phyloP scores from a whole-genome alignment of 2,888 invertebrate species.

The Hypomecis atomaria region DNA sequence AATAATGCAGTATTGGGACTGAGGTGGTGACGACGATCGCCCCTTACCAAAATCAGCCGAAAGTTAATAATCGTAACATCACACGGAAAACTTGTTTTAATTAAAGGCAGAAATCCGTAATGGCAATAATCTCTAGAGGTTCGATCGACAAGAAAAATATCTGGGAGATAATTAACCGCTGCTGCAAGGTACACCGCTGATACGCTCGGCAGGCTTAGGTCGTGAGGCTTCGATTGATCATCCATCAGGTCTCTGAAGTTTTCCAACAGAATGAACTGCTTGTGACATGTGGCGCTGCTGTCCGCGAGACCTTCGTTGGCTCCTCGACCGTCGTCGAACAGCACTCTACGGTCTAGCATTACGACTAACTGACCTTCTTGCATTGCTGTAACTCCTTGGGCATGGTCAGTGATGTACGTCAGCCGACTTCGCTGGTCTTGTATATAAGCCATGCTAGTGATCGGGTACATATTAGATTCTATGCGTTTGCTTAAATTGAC shows the following conservation, averaged over 20 bases:
- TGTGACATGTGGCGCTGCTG: slow-evolving; percentile 87
- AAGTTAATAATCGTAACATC: slow-evolving; percentile 69
- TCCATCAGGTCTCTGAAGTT: slow-evolving; percentile 51
- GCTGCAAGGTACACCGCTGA: slow-evolving; percentile 62
- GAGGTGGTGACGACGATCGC: slow-evolving; percentile 42
- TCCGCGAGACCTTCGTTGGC: slow-evolving; percentile 97
- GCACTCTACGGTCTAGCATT: slow-evolving; percentile 95
- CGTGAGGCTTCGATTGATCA: slow-evolving; percentile 29
- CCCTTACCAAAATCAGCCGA: slow-evolving; percentile 55
- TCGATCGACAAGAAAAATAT: slow-evolving; percentile 64
- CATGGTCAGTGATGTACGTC: slow-evolving; percentile 93
- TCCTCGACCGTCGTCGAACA: slow-evolving; percentile 97
- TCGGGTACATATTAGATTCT: slow-evolving; percentile 98
- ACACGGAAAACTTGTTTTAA: slow-evolving; percentile 71
- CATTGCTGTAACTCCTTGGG: slow-evolving; percentile 95
- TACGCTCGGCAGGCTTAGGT: slow-evolving; percentile 63
- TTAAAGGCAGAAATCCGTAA: slow-evolving; percentile 66
- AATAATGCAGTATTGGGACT: slow-evolving; percentile 60
- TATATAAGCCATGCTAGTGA: slow-evolving; percentile 94
- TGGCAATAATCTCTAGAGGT: slow-evolving; percentile 55
- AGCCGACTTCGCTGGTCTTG: slow-evolving; percentile 89
- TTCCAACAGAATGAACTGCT: slow-evolving; percentile 70
- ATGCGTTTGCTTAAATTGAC: slow-evolving; percentile 91
- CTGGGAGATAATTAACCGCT: slow-evolving; percentile 59
- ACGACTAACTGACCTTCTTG: slow-evolving; percentile 95